These are phyloP conservation scores for Blennius ocellaris DNA, from an alignment of 2,113 vertebrate species.

Conservation along the genomic window DNA sequence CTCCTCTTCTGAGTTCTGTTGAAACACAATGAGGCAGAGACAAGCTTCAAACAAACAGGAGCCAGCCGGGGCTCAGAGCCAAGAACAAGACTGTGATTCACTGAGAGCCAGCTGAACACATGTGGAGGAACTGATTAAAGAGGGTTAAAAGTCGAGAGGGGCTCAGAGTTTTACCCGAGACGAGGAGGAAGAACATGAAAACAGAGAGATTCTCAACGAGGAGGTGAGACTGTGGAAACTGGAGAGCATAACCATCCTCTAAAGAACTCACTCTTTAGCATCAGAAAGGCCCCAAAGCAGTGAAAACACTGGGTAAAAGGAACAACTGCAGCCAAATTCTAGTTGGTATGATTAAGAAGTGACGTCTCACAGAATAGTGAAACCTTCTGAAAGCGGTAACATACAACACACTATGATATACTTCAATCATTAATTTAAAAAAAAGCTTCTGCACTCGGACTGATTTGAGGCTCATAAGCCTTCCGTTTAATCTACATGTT, in stretches of 20 bases:
- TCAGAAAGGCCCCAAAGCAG: too few relatives aligned
- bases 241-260: neutral
- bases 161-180: conserved; percentile 40
- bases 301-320: too few relatives aligned
- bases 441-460: too few relatives aligned
- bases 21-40: conserved; percentile 81
- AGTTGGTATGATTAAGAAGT: too few relatives aligned
- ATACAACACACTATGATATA: too few relatives aligned
- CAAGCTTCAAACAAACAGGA: conserved; percentile 61
- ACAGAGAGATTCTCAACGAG: conserved; percentile 25
- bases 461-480: too few relatives aligned
- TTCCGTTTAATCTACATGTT: too few relatives aligned
- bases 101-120: conserved; percentile 27
- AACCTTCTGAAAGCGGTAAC: too few relatives aligned
- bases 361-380: too few relatives aligned
- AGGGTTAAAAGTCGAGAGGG: conserved; percentile 18
- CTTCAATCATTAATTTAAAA: too few relatives aligned
- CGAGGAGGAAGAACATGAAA: conserved; percentile 36
- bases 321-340: too few relatives aligned
- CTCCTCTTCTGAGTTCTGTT: conserved; percentile 78
- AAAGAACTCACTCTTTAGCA: neutral
- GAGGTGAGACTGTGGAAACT: conserved; percentile 6
- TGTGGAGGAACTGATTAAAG: conserved; percentile 23
- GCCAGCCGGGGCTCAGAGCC: conserved; percentile 31
- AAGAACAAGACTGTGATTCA: conserved; percentile 10